Conservation (phyloP, 37 sponge, comb jelly and placozoan genomes). For the Theonella swinhoei region DNA sequence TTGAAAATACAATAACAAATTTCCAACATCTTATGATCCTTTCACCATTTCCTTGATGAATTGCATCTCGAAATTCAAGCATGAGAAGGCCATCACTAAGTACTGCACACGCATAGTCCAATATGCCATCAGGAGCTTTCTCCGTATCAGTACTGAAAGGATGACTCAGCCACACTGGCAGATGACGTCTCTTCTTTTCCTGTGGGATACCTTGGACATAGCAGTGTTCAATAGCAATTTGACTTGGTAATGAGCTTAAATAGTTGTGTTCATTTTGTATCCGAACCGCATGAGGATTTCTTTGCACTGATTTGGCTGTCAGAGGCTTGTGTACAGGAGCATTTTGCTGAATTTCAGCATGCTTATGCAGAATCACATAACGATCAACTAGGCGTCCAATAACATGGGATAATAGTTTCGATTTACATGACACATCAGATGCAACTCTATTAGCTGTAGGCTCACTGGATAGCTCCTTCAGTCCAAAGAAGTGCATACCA, state of each 20-base stretch:
- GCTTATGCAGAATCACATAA: conserved; percentile 11
- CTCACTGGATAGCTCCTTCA: background rate
- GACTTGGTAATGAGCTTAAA: background rate
- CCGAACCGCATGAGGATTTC: background rate
- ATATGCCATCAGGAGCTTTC: background rate
- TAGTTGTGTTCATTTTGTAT: background rate
- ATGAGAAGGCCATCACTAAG: conserved; percentile 1
- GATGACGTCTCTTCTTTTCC: background rate
- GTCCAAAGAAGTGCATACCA: conserved; percentile 32
- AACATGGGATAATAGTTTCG: background rate
- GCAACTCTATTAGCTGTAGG: background rate
- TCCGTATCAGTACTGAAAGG: background rate
- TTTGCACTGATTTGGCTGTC: background rate
- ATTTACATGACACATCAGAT: background rate
- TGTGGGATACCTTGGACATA: background rate
- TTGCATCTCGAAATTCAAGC: background rate
- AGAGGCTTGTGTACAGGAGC: too few species aligned
- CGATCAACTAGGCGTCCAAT: conserved; percentile 16
- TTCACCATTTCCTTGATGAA: background rate
- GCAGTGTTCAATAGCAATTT: conserved; percentile 17
- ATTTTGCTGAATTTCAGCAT: too few species aligned
- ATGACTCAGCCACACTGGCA: conserved; percentile 8
- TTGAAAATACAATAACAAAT: background rate
- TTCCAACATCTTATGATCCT: background rate
- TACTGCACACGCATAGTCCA: background rate